Conservation (phyloP, 2,888 invertebrate genomes). For the Acrobasis repandana region DNA sequence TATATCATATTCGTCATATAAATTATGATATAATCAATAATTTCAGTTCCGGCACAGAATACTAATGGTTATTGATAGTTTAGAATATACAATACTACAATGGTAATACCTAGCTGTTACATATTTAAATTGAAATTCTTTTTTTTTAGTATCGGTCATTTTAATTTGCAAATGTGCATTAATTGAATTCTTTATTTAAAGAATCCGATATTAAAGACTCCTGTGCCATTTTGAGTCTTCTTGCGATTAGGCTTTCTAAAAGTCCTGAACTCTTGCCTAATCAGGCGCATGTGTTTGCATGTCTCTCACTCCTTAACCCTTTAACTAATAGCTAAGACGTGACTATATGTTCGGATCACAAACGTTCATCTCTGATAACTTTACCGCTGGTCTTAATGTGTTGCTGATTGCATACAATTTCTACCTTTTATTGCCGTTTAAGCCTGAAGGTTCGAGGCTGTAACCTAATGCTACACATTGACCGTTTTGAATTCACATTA, state of each 20-base stretch:
- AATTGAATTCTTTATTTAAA: not conserved
- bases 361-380: conserved; percentile 56
- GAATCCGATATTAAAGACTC: not conserved
- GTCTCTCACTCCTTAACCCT: conserved; percentile 62
- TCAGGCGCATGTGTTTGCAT: conserved; percentile 51
- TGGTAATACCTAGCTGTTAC: not conserved
- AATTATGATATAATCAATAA: too few relatives aligned
- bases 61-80: not conserved
- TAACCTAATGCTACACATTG: conserved; percentile 38
- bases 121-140: not conserved
- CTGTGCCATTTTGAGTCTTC: not conserved
- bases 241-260: not conserved
- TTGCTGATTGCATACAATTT: conserved; percentile 62
- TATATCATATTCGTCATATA: too few relatives aligned
- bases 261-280: conserved; percentile 16
- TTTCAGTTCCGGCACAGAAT: not conserved
- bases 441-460: conserved; percentile 37
- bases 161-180: not conserved
- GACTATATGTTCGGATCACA: conserved; percentile 66
- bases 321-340: conserved; percentile 71
- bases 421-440: conserved; percentile 45
- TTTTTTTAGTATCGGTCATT: too few relatives aligned
- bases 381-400: conserved; percentile 54
- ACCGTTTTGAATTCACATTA: conserved; percentile 32
- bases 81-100: not conserved